Evolutionary conservation across 2,888 invertebrate genomes (phyloP).

Genomic region (Drosophila dives): DNA sequence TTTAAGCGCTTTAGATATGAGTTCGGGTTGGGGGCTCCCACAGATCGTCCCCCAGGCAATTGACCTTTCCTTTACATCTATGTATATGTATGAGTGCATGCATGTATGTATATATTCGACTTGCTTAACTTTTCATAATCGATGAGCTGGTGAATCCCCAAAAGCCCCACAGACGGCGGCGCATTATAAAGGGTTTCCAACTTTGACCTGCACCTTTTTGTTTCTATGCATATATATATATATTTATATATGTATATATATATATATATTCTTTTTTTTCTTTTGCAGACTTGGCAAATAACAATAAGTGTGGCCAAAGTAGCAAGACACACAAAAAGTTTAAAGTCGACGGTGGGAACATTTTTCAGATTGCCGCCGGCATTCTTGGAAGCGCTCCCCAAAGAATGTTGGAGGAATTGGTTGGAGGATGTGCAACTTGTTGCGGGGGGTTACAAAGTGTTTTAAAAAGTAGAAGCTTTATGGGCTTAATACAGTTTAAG

Average conservation of each 20-base stretch:
- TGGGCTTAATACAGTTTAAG: constrained; percentile 28
- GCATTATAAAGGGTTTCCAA: constrained; percentile 70
- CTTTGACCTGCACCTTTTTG: constrained; percentile 68
- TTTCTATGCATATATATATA: neutral
- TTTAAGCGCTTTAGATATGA: neutral
- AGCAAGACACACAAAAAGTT: constrained; percentile 43
- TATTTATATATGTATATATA: neutral
- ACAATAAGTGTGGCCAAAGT: constrained; percentile 66
- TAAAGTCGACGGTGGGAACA: constrained; percentile 32
- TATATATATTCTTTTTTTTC: constrained; percentile 4
- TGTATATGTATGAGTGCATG: constrained; percentile 5
- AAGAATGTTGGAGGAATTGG: constrained; percentile 22
- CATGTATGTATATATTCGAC: constrained; percentile 10
- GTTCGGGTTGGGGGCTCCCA: neutral
- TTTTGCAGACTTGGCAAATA: constrained; percentile 60
- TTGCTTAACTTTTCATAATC: constrained; percentile 73
- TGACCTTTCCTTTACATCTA: constrained; percentile 53
- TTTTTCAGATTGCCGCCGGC: constrained; percentile 44
- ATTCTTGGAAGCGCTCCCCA: constrained; percentile 47
- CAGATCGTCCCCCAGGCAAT: constrained; percentile 37
- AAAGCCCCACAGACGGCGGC: constrained; percentile 45
- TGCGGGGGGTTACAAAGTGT: constrained; percentile 54
- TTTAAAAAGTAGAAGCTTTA: constrained; percentile 49
- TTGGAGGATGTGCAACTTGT: constrained; percentile 11
- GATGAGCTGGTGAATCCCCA: constrained; percentile 67